These are phyloP conservation scores for Sogatella furcifera DNA, from an alignment of 1,140 invertebrate species.

Conservation along the genomic window DNA sequence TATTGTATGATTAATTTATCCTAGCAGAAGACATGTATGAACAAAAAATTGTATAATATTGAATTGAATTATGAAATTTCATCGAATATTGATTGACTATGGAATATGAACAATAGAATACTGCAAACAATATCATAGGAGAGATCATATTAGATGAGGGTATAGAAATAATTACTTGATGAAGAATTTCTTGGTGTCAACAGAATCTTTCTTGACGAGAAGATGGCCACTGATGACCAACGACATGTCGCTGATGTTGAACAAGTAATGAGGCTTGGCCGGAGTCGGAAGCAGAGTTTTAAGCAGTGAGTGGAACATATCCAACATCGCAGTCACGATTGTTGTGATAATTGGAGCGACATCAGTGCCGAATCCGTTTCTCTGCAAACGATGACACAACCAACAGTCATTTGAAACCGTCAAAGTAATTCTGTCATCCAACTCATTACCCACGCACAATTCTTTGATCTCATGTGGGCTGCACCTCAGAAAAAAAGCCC, in stretches of 20 bases:
- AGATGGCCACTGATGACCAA: slow-evolving; percentile 77
- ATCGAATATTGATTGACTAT: too few species aligned
- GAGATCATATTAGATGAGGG: too few species aligned
- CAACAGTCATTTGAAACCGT: too few species aligned
- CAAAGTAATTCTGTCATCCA: too few species aligned
- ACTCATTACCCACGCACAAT: too few species aligned
- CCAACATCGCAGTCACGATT: slow-evolving; percentile 67
- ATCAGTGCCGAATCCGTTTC: slow-evolving; percentile 70
- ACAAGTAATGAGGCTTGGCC: slow-evolving; percentile 85
- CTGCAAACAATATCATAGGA: background rate
- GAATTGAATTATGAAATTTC: too few species aligned
- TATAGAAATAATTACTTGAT: slow-evolving; percentile 30
- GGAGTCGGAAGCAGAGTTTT: slow-evolving; percentile 68
- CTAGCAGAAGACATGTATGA: too few species aligned
- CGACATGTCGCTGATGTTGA: slow-evolving; percentile 79
- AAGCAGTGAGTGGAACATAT: slow-evolving; percentile 62
- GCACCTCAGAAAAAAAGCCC: too few species aligned
- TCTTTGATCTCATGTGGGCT: too few species aligned
- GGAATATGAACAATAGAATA: background rate
- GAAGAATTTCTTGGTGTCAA: slow-evolving; percentile 40
- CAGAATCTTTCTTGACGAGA: slow-evolving; percentile 70
- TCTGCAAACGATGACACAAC: too few species aligned
- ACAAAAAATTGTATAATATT: too few species aligned
- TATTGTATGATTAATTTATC: too few species aligned
- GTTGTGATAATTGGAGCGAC: slow-evolving; percentile 52